Percentiles rank a stretch among this genome's conserved stretches.
Evolutionary conservation across 1,140 invertebrate species (phyloP).

Genomic region (Plectrocnemia conspersa): DNA sequence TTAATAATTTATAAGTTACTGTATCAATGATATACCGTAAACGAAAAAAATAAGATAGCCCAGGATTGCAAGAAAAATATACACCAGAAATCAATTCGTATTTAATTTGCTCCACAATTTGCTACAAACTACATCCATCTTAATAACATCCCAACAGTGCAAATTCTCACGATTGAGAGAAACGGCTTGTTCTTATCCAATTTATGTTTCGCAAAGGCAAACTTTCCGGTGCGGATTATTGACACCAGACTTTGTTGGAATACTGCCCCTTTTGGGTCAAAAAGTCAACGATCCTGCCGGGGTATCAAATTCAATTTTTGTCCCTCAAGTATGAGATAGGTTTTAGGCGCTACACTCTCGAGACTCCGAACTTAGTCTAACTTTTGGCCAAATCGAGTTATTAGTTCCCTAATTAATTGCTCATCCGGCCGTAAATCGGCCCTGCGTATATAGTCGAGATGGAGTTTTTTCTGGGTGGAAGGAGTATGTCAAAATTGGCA

Average conservation of each 20-base stretch:
- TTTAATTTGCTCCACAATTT: neutral
- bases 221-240: neutral
- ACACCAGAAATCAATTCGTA: neutral
- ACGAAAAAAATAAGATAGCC: no score
- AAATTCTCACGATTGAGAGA: neutral
- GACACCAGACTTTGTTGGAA: neutral
- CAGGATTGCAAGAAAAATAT: no score
- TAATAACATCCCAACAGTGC: neutral
- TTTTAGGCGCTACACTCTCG: neutral
- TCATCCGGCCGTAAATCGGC: constrained; percentile 15
- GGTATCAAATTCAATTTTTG: constrained; percentile 17
- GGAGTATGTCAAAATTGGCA: no score
- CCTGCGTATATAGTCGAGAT: no score
- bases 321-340: constrained; percentile 7
- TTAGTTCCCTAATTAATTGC: constrained; percentile 21
- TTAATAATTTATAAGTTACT: no score
- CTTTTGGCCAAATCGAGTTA: constrained; percentile 18
- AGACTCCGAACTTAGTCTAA: constrained; percentile 1
- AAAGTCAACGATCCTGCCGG: neutral
- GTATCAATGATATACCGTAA: no score
- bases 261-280: neutral
- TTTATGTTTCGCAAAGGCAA: neutral
- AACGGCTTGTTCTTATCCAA: neutral
- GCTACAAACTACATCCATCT: neutral
- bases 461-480: no score